phyloP scores from a whole-genome alignment of 2,888 invertebrate species.

The Xylocampa areola region DNA sequence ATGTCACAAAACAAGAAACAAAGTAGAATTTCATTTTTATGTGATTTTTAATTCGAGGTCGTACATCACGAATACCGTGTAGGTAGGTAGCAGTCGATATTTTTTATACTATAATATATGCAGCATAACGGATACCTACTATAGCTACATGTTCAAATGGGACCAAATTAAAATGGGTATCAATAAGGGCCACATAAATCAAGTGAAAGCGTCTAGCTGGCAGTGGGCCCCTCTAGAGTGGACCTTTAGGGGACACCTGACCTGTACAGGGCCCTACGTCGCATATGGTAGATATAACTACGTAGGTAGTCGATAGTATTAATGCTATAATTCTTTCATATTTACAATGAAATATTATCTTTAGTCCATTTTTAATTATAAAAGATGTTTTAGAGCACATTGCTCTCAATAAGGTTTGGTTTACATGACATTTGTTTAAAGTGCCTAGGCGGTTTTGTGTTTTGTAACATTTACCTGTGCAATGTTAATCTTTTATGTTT shows the following conservation, averaged over 20 bases:
- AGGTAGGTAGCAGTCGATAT: constrained; percentile 23
- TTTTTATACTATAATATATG: constrained; percentile 15
- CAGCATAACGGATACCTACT: constrained; percentile 16
- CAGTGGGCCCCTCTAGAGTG: constrained; percentile 80
- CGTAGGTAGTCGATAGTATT: no score
- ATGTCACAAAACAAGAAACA: no score
- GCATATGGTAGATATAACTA: constrained; percentile 45
- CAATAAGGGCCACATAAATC: constrained; percentile 85
- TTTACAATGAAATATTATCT: background rate
- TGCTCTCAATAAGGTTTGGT: constrained; percentile 2
- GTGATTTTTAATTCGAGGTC: no score
- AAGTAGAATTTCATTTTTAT: no score
- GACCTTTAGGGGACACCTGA: constrained; percentile 80
- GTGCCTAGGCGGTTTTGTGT: no score
- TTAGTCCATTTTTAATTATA: background rate
- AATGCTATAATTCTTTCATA: background rate
- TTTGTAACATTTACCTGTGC: no score
- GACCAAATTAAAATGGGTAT: constrained; percentile 82
- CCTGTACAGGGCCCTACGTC: constrained; percentile 65
- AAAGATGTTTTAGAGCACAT: background rate
- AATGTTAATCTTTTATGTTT: no score
- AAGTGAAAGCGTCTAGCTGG: constrained; percentile 79
- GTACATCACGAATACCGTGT: background rate
- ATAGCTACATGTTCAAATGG: constrained; percentile 48
- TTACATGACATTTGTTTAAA: constrained; percentile 23